Percentiles rank a stretch among this genome's conserved stretches.
phyloP scores from a whole-genome alignment of 2,888 invertebrate species.

The Acanthoscelides obtectus region DNA sequence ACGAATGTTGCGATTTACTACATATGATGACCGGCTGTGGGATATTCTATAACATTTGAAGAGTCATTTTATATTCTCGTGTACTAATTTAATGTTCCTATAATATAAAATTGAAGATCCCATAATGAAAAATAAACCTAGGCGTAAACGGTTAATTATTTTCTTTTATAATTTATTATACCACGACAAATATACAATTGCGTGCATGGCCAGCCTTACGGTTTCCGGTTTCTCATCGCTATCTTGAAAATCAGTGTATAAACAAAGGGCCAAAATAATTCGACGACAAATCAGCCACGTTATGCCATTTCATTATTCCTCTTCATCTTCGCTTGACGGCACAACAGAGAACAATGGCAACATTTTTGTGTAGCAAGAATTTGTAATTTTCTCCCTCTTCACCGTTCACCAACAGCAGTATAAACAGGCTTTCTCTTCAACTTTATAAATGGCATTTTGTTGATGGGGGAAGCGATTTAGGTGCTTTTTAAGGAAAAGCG shows the following conservation, averaged over 20 bases:
- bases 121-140: too few species aligned
- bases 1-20: too few species aligned
- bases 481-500: not conserved
- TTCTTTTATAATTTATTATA: too few species aligned
- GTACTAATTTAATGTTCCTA: too few species aligned
- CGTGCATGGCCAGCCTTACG: too few species aligned
- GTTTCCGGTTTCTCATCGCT: too few species aligned
- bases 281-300: not conserved
- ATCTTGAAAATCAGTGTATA: not conserved
- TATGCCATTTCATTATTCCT: not conserved
- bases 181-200: too few species aligned
- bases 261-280: not conserved
- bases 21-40: too few species aligned
- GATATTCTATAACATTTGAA: too few species aligned
- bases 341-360: not conserved
- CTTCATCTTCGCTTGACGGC: not conserved
- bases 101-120: too few species aligned
- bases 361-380: not conserved
- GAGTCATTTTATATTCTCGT: too few species aligned
- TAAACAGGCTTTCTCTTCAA: not conserved
- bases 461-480: not conserved
- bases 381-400: not conserved
- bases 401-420: not conserved
- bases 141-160: too few species aligned
- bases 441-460: not conserved